Conservation (phyloP, 2,113 vertebrate genomes). For the Mormoops blainvillei region DNA sequence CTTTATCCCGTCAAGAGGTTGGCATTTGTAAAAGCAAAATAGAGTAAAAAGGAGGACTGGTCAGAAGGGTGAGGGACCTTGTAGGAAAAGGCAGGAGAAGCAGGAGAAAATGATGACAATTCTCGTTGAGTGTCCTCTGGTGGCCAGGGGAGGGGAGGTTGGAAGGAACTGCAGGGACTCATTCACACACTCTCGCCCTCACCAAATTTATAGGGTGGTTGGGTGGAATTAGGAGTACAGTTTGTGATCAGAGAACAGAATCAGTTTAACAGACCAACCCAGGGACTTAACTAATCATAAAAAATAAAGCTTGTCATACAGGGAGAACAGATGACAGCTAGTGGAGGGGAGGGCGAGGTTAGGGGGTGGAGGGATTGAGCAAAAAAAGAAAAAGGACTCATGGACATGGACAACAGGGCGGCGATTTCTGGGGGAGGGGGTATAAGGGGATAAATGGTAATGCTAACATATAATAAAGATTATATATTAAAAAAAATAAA, state of each 20-base stretch:
- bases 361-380: no score
- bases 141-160: no score
- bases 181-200: background rate
- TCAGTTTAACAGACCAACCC: background rate
- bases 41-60: background rate
- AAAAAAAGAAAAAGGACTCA: no score
- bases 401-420: no score
- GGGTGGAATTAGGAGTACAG: background rate
- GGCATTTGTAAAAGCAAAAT: background rate
- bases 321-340: no score
- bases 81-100: background rate
- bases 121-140: background rate
- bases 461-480: no score
- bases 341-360: no score
- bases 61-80: background rate
- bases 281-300: background rate
- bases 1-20: background rate
- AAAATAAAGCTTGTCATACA: background rate
- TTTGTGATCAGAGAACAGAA: background rate
- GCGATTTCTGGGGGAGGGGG: no score
- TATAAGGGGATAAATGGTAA: no score
- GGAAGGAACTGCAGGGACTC: background rate
- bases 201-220: background rate
- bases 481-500: background rate
- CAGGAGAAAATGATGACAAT: accelerated